Percentiles rank a stretch among this genome's conserved stretches.
Conservation (phyloP, 2,797 vertebrate genomes). For the Onychomys torridus region DNA sequence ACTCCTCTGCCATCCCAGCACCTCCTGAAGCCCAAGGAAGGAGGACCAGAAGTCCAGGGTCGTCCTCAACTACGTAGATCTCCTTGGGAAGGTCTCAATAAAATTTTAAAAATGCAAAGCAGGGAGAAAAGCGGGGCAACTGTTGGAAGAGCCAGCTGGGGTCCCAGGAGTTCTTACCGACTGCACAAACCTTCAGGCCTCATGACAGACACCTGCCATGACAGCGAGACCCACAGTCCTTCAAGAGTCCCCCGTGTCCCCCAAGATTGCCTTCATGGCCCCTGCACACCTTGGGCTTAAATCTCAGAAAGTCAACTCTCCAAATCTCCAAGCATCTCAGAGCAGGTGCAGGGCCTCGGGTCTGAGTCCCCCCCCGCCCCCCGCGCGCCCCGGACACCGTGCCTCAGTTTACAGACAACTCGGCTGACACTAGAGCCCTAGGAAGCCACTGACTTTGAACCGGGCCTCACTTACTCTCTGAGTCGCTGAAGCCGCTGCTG, state of each 20-base stretch:
- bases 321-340: background rate
- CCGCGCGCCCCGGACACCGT: background rate
- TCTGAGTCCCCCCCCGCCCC: background rate
- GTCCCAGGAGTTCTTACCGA: background rate
- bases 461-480: slow-evolving; percentile 91
- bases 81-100: background rate
- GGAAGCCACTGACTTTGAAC: accelerated
- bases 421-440: accelerated
- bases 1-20: background rate
- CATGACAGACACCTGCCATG: background rate
- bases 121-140: background rate
- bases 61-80: background rate
- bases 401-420: background rate
- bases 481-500: slow-evolving; percentile 94
- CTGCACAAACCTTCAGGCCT: background rate
- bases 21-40: background rate
- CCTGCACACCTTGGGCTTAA: background rate
- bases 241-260: no score
- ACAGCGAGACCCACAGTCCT: background rate
- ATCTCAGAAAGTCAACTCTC: background rate
- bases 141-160: background rate
- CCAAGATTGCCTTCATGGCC: accelerated
- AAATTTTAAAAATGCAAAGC: background rate
- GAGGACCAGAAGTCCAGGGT: background rate
- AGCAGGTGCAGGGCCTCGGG: accelerated